A percentile compares a stretch with the other conserved stretches of the same genome.
Evolutionary conservation across 1,140 invertebrate genomes (phyloP).

Genomic region (Drosophila equinoxialis): DNA sequence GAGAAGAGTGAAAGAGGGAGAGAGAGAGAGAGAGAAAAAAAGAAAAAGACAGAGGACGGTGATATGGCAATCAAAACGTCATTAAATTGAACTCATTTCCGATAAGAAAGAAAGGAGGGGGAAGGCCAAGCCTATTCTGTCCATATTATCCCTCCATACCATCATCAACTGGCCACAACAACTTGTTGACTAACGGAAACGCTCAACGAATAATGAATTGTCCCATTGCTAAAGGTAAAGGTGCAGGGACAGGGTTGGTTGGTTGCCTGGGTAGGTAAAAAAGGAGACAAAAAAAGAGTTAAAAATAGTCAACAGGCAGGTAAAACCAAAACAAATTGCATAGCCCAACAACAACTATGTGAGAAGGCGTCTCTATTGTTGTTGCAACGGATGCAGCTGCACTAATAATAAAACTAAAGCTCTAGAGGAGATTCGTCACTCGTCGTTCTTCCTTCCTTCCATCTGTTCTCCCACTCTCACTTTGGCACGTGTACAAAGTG

Average conservation of each 20-base stretch:
- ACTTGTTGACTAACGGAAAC: slow-evolving; percentile 68
- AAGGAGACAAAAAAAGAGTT: slow-evolving; percentile 6
- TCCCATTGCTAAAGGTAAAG: slow-evolving; percentile 16
- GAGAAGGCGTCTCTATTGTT: slow-evolving; percentile 1
- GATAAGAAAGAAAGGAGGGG: slow-evolving; percentile 39
- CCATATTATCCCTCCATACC: background rate
- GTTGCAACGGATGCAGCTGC: slow-evolving; percentile 49
- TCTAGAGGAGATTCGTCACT: background rate
- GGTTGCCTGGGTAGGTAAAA: background rate
- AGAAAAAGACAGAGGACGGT: slow-evolving; percentile 1
- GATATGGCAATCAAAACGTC: slow-evolving; percentile 52
- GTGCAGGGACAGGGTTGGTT: background rate
- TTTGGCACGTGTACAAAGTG: slow-evolving; percentile 57
- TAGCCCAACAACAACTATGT: background rate
- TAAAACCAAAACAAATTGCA: slow-evolving; percentile 27
- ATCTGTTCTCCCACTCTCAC: too few relatives aligned
- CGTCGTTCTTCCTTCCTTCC: background rate
- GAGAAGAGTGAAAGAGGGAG: background rate
- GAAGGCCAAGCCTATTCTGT: slow-evolving; percentile 32
- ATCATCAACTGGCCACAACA: slow-evolving; percentile 20
- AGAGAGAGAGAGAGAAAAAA: background rate
- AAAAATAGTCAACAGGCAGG: slow-evolving; percentile 31
- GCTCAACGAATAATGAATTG: slow-evolving; percentile 69
- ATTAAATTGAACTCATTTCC: slow-evolving; percentile 72
- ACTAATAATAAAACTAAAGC: background rate